Percentiles rank a stretch among this genome's conserved stretches.
Evolutionary conservation across 2,113 vertebrate genomes (phyloP).

Genomic region (Chrysemys picta): DNA sequence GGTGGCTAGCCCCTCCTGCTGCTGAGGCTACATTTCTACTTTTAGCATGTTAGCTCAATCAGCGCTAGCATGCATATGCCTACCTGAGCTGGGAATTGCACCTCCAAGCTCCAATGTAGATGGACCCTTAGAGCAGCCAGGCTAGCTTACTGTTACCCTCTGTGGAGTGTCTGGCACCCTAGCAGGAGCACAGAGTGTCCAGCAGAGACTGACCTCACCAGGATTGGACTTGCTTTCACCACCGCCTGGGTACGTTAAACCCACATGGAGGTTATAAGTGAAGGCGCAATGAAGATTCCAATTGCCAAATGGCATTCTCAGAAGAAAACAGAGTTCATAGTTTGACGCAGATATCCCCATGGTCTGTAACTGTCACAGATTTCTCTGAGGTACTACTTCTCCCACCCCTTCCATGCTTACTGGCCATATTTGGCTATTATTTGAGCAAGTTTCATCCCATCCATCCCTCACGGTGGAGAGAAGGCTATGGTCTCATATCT

Average conservation of each 20-base stretch:
- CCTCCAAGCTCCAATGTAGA: too few species aligned
- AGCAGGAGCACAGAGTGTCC: accelerated
- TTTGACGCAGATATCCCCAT: neutral
- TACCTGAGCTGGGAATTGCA: too few species aligned
- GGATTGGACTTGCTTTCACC: neutral
- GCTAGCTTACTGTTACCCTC: neutral
- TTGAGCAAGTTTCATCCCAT: neutral
- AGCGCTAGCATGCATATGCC: too few species aligned
- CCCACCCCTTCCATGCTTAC: neutral
- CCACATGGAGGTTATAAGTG: neutral
- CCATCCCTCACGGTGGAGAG: neutral
- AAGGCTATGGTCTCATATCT: neutral
- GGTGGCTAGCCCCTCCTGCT: too few species aligned
- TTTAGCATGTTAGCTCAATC: too few species aligned
- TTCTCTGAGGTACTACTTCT: neutral
- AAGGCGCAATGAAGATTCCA: neutral
- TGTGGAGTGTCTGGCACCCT: accelerated
- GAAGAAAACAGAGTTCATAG: neutral
- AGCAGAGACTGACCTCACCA: neutral
- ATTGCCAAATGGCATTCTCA: neutral
- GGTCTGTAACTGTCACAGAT: neutral
- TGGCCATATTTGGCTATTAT: neutral
- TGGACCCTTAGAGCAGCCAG: too few species aligned
- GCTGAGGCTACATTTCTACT: too few species aligned
- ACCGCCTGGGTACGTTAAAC: neutral